Percentiles rank a stretch among this genome's conserved stretches.
These are phyloP conservation scores for Tupaia chinensis DNA, from an alignment of 2,113 vertebrate species.

Conservation along the genomic window DNA sequence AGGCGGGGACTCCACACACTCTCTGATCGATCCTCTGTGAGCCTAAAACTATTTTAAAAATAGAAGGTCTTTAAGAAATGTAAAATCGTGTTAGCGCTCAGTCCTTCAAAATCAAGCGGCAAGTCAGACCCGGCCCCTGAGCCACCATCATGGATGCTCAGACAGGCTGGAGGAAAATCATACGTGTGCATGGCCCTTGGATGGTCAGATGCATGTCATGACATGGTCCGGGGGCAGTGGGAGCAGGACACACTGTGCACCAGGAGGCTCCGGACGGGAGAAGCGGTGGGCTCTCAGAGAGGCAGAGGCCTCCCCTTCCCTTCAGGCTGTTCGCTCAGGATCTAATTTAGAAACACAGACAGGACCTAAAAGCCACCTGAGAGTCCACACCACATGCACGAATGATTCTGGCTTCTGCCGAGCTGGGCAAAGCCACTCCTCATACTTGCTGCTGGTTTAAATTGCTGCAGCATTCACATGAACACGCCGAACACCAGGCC, in stretches of 20 bases:
- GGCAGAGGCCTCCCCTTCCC: accelerated
- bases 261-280: not conserved
- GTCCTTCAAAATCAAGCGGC: accelerated
- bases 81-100: not conserved
- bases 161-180: no score
- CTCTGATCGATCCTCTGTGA: not conserved
- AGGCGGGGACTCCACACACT: no score
- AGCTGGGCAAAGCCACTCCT: not conserved
- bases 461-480: not conserved
- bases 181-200: accelerated
- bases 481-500: not conserved
- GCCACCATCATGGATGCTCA: accelerated
- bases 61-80: not conserved
- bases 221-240: accelerated
- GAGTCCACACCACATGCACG: accelerated
- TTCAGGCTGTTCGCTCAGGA: not conserved
- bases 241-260: no score
- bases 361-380: not conserved
- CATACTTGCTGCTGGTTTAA: not conserved
- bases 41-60: not conserved
- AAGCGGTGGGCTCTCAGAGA: not conserved
- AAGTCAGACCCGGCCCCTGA: not conserved
- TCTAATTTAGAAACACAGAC: not conserved
- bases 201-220: accelerated
- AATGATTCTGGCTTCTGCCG: no score